These are phyloP conservation scores for Forbesichthys papilliferus DNA, from an alignment of 2,113 vertebrate species.

Conservation along the genomic window DNA sequence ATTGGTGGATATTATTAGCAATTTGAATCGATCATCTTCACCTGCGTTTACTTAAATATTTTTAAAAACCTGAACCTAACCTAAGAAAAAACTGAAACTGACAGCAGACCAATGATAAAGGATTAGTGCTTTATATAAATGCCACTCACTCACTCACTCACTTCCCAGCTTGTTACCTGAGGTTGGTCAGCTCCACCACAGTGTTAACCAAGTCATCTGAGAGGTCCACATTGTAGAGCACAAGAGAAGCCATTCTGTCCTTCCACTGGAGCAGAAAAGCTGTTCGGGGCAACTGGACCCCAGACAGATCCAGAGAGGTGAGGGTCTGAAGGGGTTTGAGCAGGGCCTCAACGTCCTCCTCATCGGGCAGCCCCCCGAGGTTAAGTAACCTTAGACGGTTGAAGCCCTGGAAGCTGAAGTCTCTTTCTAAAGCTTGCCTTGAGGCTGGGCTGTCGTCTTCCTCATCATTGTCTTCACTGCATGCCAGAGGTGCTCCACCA, in stretches of 20 bases:
- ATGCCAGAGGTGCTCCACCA: constrained; percentile 85
- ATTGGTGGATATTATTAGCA: not conserved
- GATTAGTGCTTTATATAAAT: too few species aligned
- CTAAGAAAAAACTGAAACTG: not conserved
- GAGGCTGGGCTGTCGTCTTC: constrained; percentile 84
- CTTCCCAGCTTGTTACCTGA: constrained; percentile 78
- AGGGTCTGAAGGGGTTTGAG: constrained; percentile 85
- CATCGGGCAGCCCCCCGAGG: constrained; percentile 85
- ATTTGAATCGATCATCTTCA: not conserved
- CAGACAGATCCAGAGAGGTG: constrained; percentile 88
- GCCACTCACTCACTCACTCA: too few species aligned
- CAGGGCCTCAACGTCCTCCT: constrained; percentile 85
- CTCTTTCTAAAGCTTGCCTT: constrained; percentile 84
- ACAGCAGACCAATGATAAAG: not conserved
- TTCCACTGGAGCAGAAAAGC: constrained; percentile 92
- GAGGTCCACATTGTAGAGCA: constrained; percentile 96
- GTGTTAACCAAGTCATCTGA: constrained; percentile 89
- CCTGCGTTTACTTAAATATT: too few species aligned
- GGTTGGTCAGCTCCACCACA: constrained; percentile 85
- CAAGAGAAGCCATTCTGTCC: constrained; percentile 88
- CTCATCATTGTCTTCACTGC: constrained; percentile 85
- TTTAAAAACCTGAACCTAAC: too few species aligned
- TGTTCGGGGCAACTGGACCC: constrained; percentile 84
- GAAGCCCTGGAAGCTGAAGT: constrained; percentile 95
- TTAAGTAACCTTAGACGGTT: constrained; percentile 90